Conservation (phyloP, 2,113 vertebrate species). For the Epinephelus fuscoguttatus region DNA sequence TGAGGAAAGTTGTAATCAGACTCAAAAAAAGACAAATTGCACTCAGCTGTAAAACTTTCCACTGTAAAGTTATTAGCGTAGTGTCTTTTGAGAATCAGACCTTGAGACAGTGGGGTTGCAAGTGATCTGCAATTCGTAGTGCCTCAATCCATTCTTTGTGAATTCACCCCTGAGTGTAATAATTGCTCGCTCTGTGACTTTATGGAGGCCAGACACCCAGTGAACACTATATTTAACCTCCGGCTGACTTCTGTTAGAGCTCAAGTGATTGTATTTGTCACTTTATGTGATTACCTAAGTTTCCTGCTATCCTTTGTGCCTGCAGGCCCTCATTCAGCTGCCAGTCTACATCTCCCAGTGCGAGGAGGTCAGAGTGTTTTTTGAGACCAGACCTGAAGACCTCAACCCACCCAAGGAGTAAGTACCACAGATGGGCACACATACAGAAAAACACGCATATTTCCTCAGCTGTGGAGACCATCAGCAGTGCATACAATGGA, state of each 20-base stretch:
- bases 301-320: constrained; percentile 35
- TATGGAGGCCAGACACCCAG: neutral
- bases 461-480: neutral
- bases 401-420: constrained; percentile 96
- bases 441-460: neutral
- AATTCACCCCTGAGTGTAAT: neutral
- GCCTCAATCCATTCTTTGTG: too few species aligned
- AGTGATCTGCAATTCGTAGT: neutral
- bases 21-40: too few species aligned
- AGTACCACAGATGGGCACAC: constrained; percentile 40
- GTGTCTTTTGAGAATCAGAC: too few species aligned
- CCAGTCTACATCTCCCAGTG: constrained; percentile 98
- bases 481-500: neutral
- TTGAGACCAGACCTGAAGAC: constrained; percentile 97
- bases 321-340: constrained; percentile 95
- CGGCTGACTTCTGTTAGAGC: neutral
- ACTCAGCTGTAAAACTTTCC: too few species aligned
- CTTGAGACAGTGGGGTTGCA: too few species aligned
- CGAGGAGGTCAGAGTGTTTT: constrained; percentile 96
- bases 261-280: constrained; percentile 1
- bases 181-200: neutral
- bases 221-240: neutral
- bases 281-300: constrained; percentile 3
- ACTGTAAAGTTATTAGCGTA: too few species aligned
- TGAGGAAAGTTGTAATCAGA: too few species aligned